Percentiles rank a stretch among this genome's conserved stretches.
Conservation (phyloP, 2,797 vertebrate genomes). For the Glyptemys insculpta region DNA sequence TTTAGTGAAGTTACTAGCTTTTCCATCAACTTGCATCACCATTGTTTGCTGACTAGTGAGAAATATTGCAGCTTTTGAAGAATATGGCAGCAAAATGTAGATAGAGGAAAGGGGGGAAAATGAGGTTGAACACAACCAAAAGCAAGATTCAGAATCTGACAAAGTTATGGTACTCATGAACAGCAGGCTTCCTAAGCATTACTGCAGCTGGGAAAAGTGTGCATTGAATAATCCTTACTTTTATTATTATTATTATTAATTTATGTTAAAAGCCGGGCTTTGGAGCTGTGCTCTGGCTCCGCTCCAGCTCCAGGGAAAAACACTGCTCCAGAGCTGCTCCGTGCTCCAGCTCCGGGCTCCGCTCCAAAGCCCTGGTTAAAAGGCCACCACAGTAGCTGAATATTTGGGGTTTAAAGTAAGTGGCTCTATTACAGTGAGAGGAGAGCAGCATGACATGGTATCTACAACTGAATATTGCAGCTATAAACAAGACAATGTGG, state of each 20-base stretch:
- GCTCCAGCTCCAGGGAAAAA: too few relatives aligned
- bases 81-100: background rate
- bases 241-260: background rate
- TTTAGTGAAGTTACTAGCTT: slow-evolving; percentile 75
- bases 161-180: background rate
- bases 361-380: background rate
- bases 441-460: slow-evolving; percentile 17
- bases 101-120: background rate
- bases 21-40: slow-evolving; percentile 66
- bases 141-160: background rate
- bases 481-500: background rate
- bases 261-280: too few relatives aligned
- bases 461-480: background rate
- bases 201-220: accelerated
- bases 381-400: background rate
- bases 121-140: background rate
- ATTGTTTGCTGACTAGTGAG: slow-evolving; percentile 61
- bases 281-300: too few relatives aligned
- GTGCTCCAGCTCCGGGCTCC: too few relatives aligned
- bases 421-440: background rate
- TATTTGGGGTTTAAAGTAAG: background rate
- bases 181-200: background rate
- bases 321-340: too few relatives aligned
- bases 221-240: accelerated
- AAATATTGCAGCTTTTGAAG: slow-evolving; percentile 43